Base-by-base conservation (phyloP, 2,797 vertebrate species). In the Brachymystax lenok region DNA sequence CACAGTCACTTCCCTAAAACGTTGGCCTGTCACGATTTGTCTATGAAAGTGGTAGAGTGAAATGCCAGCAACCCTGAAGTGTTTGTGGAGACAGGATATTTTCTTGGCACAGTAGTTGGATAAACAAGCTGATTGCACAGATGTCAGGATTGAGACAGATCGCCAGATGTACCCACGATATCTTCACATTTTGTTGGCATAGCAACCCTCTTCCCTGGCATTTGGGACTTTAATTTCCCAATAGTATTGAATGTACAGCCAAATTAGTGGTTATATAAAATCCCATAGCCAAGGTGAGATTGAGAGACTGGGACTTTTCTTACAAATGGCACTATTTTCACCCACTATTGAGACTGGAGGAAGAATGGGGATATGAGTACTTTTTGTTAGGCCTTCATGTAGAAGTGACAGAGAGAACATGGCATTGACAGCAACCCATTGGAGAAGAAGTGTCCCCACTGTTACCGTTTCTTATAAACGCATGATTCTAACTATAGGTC, bases 141-240 rank as follows among this genome's bases (percentile, higher is more conserved):
- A 84, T 86, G 79, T 84, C 82, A 85, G 78, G 71, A 79, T 71
- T 73, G 77, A 85, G 71, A 83, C 83, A 79, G 75, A 76, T 72
- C 71, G 78, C 80, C 1, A 70, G 76, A 67, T 76, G 82, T 80
- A 83, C 79, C 77, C 85, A 82, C 66, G 75, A 83, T 86, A 77
- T 87, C 86, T 75, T 69, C 64, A 80, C 73, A 82, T 78, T 80
- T 81, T 84, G 90, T 89, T 88, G 88, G 85, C 90, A 89, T 88
- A 79, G 86, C 85, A 90, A 89, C 88, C 76, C 56, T 52, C 72
- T 54, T 73, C 74, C 80, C 17, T 73, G 69, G 79, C 80, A 77
- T 19, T 85, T 85, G 80, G 73, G 72, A 66, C 80, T 64, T 72
- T 75, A 83, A 85, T 85, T 83, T 87, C 51, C 30, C 66, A 33